Evolutionary conservation across 2,797 vertebrate species (phyloP).

Genomic region (Bradypodion ventrale): DNA sequence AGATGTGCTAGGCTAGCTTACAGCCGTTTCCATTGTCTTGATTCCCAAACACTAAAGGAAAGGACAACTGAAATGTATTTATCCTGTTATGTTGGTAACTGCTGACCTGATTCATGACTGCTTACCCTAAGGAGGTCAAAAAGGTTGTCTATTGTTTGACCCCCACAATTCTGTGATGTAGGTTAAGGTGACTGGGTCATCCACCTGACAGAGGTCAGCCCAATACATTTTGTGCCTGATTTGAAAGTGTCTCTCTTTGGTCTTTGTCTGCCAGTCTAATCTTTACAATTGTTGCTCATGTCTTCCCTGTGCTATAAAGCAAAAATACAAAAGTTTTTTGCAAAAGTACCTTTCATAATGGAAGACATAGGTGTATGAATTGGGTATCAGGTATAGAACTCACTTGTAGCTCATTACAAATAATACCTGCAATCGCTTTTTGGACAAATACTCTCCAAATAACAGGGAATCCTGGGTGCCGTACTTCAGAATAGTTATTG

Average conservation of each 20-base stretch:
- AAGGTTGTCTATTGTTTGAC: not conserved
- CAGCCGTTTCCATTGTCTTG: too few species aligned
- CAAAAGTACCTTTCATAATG: too few species aligned
- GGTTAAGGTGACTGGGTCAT: not conserved
- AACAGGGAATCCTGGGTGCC: too few species aligned
- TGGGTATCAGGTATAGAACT: too few species aligned
- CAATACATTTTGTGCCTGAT: not conserved
- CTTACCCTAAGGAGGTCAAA: not conserved
- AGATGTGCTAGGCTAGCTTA: too few species aligned
- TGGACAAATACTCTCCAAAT: too few species aligned
- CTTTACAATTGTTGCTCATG: not conserved
- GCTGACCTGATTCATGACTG: not conserved
- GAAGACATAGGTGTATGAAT: too few species aligned
- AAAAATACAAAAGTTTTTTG: too few species aligned
- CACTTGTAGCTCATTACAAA: too few species aligned
- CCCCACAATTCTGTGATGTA: not conserved
- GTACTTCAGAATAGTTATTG: too few species aligned
- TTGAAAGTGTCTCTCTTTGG: not conserved
- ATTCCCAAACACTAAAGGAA: too few species aligned
- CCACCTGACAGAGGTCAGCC: not conserved
- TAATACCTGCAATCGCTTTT: too few species aligned
- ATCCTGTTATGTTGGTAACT: not conserved
- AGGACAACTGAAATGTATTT: not conserved
- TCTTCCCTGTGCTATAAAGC: not conserved
- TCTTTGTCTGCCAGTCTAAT: not conserved